These are phyloP conservation scores for Altica lythri DNA, from an alignment of 2,888 invertebrate genomes.

Conservation along the genomic window DNA sequence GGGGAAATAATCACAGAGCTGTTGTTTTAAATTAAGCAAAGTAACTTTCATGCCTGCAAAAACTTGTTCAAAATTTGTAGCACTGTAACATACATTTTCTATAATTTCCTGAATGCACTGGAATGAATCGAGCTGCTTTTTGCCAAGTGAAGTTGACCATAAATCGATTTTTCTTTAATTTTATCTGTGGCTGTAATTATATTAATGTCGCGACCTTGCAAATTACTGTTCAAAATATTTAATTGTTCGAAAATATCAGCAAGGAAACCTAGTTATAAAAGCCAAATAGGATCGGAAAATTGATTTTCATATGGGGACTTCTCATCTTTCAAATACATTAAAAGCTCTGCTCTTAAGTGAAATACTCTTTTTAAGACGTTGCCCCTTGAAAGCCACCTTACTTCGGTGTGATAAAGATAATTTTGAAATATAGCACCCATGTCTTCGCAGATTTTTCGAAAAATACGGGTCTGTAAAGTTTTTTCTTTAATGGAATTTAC, in stretches of 20 bases:
- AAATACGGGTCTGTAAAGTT: constrained; percentile 10
- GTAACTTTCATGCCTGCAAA: background rate
- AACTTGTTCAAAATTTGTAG: background rate
- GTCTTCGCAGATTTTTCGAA: constrained; percentile 10
- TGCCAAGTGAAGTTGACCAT: background rate
- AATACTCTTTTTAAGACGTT: constrained; percentile 5
- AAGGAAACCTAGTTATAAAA: background rate
- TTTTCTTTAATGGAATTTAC: background rate
- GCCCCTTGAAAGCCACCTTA: too few relatives aligned
- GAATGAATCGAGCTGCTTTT: constrained; percentile 1
- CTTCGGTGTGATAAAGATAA: constrained; percentile 12
- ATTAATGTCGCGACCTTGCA: too few relatives aligned
- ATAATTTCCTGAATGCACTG: constrained; percentile 1
- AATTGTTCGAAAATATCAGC: background rate
- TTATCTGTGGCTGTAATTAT: constrained; percentile 2
- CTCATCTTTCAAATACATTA: constrained; percentile 5
- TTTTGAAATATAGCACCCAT: constrained; percentile 8
- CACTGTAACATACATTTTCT: background rate
- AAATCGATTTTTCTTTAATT: constrained; percentile 1
- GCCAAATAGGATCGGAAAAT: too few relatives aligned
- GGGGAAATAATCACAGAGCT: background rate
- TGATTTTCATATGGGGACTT: background rate
- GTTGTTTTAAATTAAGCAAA: background rate
- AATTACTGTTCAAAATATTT: too few relatives aligned
- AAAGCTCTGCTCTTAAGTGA: too few relatives aligned